Conservation (phyloP, 2,888 invertebrate species). For the Drosophila robusta region DNA sequence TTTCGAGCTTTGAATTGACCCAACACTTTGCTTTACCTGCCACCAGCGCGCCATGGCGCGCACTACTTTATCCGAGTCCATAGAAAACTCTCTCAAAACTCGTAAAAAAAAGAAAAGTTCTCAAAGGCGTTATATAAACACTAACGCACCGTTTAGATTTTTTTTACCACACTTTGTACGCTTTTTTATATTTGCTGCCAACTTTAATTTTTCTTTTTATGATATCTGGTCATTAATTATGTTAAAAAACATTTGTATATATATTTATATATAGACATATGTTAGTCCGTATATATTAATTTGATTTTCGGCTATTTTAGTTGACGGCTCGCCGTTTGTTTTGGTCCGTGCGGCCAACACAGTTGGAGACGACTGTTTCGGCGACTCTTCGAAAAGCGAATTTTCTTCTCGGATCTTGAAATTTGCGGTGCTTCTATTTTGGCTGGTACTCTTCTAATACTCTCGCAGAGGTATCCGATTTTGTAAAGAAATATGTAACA, state of each 20-base stretch:
- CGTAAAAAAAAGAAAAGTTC: conserved; percentile 1
- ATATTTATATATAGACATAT: conserved; percentile 11
- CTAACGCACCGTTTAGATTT: conserved; percentile 26
- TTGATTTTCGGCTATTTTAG: conserved; percentile 51
- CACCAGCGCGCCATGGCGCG: conserved; percentile 85
- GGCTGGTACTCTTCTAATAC: conserved; percentile 34
- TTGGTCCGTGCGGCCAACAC: conserved; percentile 56
- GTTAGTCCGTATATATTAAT: conserved; percentile 20
- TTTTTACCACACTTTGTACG: conserved; percentile 12
- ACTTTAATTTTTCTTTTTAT: conserved; percentile 44
- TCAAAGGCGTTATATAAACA: conserved; percentile 71
- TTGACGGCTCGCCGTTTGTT: conserved; percentile 39
- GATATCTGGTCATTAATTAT: conserved; percentile 48
- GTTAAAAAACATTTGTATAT: conserved; percentile 14
- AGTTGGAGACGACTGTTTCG: conserved; percentile 61
- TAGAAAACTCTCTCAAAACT: conserved; percentile 40
- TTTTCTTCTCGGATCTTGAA: conserved; percentile 56
- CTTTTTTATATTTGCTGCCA: conserved; percentile 23
- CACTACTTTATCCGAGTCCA: conserved; percentile 85
- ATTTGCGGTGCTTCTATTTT: conserved; percentile 50
- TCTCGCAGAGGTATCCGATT: not conserved
- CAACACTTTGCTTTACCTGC: conserved; percentile 81
- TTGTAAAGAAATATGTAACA: not conserved
- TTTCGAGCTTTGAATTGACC: conserved; percentile 4
- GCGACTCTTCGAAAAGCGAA: conserved; percentile 63